phyloP scores from a whole-genome alignment of 2,888 invertebrate species.

The Drosophila mayaguana region DNA sequence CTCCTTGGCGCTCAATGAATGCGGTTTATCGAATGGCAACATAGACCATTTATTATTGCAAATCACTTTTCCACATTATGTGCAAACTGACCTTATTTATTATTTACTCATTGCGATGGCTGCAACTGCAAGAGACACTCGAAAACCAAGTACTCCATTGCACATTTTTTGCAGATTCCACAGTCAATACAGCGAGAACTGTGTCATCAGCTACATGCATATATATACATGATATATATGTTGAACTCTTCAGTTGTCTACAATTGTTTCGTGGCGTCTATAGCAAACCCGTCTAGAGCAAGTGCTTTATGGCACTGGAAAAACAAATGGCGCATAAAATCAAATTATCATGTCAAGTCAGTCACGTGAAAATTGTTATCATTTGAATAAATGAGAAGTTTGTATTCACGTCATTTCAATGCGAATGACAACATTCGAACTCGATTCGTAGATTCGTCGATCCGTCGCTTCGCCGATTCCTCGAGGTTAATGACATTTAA shows the following conservation, averaged over 20 bases:
- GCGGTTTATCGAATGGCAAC: constrained; percentile 6
- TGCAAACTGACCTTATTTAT: constrained; percentile 38
- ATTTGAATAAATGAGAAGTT: constrained; percentile 33
- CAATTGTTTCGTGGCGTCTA: constrained; percentile 1
- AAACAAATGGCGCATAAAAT: constrained; percentile 37
- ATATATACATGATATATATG: neutral
- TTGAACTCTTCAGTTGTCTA: neutral
- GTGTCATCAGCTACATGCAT: constrained; percentile 12
- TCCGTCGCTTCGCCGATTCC: constrained; percentile 35
- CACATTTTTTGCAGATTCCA: constrained; percentile 20
- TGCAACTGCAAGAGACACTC: constrained; percentile 16
- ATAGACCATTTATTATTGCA: constrained; percentile 25
- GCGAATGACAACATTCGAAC: constrained; percentile 35
- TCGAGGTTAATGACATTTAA: constrained; percentile 73
- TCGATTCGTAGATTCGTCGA: constrained; percentile 46
- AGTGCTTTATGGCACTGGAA: constrained; percentile 17
- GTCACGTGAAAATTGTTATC: constrained; percentile 49
- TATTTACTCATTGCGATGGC: constrained; percentile 18
- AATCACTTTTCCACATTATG: constrained; percentile 12
- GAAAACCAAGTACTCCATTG: constrained; percentile 28
- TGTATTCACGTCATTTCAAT: constrained; percentile 40
- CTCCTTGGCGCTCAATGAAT: neutral
- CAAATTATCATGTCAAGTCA: constrained; percentile 26
- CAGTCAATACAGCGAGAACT: constrained; percentile 1
- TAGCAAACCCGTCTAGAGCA: constrained; percentile 9